Evolutionary conservation across 2,888 invertebrate species (phyloP), one percentile per base, ranked within the genome.

Genomic region (Taenaris catops): DNA sequence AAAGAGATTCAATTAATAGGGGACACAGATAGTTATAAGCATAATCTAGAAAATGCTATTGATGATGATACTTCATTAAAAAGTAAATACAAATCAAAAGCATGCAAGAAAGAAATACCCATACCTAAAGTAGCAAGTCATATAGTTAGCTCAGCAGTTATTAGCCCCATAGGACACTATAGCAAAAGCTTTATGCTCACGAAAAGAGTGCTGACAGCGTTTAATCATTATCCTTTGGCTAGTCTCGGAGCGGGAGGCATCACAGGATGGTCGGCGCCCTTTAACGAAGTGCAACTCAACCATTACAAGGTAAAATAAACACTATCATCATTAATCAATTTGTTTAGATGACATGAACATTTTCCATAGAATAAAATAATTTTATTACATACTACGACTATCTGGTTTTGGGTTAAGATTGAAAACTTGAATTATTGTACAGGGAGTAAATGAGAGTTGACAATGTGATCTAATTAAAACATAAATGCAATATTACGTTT

Each of bases 161-260:
- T 91, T 25, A 92, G 92, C 54, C 89, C 89, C 1, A 75, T 87
- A 39, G 91, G 91, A 8, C 90, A 90, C 48, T 92, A 91, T 40
- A 91, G 91, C 31, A 94, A 94, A 65, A 93, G 93, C 62, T 90
- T 93, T 62, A 89, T 93, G 61, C 72, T 89, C 9, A 91, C 92
- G 2, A 83, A 83, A 46, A 89, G 88, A 43, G 89, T 92, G 12
- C 70, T 92, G 52, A 91, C 91, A 25, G 92, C 93, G 20, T 93
- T 93, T 70, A 94, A 94, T 67, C 94, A 94, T 62, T 94, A 93
- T 57, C 91, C 93, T 2, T 65, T 94, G 46, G 86, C 89, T 36
- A 86, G 89, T 37, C 58, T 92, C 11, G 88, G 88, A 31, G 76
- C 88, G 4, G 80, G 89, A 7, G 81, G 89, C 8, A 80, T 87